Percentiles rank a stretch among this genome's conserved stretches.
These are phyloP conservation scores for Serilophus lunatus DNA, from an alignment of 2,113 vertebrate species.

Conservation along the genomic window DNA sequence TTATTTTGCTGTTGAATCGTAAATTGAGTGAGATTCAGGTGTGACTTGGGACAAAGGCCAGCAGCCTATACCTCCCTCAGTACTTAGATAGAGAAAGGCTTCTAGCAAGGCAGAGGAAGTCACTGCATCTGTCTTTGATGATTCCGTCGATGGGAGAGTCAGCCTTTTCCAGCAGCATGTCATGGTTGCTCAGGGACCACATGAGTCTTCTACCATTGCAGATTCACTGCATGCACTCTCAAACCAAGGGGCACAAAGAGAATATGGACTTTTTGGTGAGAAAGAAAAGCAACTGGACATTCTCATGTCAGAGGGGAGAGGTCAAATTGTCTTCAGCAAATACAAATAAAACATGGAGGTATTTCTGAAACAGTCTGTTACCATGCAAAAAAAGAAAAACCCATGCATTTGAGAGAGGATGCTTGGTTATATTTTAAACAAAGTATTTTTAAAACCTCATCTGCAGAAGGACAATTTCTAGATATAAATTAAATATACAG, in stretches of 20 bases:
- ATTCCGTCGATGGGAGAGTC: not conserved
- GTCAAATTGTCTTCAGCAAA: not conserved
- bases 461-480: not conserved
- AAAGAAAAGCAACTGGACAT: not conserved
- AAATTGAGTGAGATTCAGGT: not conserved
- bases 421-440: not conserved
- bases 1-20: not conserved
- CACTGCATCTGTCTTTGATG: not conserved
- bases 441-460: not conserved
- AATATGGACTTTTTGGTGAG: not conserved
- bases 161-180: not conserved
- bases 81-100: not conserved
- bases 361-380: not conserved
- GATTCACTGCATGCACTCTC: not conserved
- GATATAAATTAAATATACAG: not conserved
- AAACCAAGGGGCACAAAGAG: not conserved
- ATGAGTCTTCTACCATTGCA: not conserved
- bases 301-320: not conserved
- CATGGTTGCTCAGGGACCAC: not conserved
- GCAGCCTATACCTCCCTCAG: not conserved
- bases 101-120: not conserved
- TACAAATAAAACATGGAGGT: not conserved
- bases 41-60: not conserved
- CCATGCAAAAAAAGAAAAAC: not conserved
- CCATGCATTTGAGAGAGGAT: not conserved